phyloP scores from a whole-genome alignment of 1,140 invertebrate species.

The Hestina assimilis region DNA sequence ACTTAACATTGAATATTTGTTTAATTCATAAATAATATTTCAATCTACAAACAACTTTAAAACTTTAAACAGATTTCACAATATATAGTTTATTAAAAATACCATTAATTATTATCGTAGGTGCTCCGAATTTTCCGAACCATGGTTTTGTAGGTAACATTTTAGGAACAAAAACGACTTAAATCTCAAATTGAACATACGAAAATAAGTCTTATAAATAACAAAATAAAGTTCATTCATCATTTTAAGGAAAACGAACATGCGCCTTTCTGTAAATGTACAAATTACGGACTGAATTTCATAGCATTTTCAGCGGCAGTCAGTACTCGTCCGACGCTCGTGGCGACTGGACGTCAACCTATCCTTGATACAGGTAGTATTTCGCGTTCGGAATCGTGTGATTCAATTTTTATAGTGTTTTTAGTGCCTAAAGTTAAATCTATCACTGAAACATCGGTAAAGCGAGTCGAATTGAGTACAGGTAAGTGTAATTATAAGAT shows the following conservation, averaged over 20 bases:
- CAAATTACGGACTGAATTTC: constrained; percentile 15
- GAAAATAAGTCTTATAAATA: neutral
- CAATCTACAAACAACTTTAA: neutral
- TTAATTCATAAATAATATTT: neutral
- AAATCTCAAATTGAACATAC: neutral
- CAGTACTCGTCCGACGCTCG: constrained; percentile 21
- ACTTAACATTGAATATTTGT: neutral
- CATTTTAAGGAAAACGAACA: constrained; percentile 1
- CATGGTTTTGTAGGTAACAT: constrained; percentile 14
- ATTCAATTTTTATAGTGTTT: neutral
- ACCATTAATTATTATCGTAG: constrained; percentile 29
- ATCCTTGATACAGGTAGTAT: neutral
- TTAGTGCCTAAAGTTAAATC: neutral
- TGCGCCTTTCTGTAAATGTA: constrained; percentile 19
- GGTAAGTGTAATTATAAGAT: neutral
- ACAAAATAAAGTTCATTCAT: neutral
- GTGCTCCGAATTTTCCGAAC: constrained; percentile 25
- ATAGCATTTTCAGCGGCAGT: constrained; percentile 15
- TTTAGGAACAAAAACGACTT: constrained; percentile 8
- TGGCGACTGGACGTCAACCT: constrained; percentile 8
- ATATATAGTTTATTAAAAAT: constrained; percentile 27
- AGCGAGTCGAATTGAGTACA: neutral
- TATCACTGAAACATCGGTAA: neutral
- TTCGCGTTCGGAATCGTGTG: neutral
- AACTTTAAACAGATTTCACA: constrained; percentile 1